Percentiles rank a stretch among this genome's conserved stretches.
Conservation (phyloP, 1,140 invertebrate species). For the Scaptodrosophila lebanonensis region DNA sequence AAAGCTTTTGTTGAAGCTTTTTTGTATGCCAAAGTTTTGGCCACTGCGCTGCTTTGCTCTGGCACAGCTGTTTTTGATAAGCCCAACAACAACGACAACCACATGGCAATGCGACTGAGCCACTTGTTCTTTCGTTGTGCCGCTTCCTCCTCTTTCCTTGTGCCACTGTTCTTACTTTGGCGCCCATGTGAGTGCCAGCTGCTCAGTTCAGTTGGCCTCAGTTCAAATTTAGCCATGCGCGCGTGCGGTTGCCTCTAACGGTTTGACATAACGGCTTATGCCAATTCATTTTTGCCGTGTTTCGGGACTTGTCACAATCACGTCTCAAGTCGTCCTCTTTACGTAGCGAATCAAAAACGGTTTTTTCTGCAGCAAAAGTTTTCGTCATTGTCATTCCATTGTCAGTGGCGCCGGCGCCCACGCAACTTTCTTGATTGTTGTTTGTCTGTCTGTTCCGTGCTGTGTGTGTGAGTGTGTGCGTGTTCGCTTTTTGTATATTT, state of each 20-base stretch:
- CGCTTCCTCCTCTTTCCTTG: slow-evolving; percentile 12
- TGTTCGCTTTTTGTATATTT: too few relatives aligned
- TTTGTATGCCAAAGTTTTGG: neutral
- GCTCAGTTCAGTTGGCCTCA: too few relatives aligned
- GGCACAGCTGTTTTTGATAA: slow-evolving; percentile 37
- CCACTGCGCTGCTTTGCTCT: neutral
- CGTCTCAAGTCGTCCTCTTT: neutral
- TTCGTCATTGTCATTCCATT: slow-evolving; percentile 16
- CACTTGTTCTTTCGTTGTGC: neutral
- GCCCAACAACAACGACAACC: slow-evolving; percentile 17
- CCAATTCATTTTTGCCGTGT: slow-evolving; percentile 5
- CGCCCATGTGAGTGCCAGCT: too few relatives aligned
- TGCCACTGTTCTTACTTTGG: slow-evolving; percentile 23
- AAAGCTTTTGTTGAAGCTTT: slow-evolving; percentile 21
- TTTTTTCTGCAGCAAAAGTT: slow-evolving; percentile 4
- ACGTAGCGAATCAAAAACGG: slow-evolving; percentile 12
- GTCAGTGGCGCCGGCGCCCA: neutral
- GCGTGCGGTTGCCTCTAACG: slow-evolving; percentile 49
- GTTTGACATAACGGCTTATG: slow-evolving; percentile 2
- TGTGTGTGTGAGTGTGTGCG: too few relatives aligned
- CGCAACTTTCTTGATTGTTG: slow-evolving; percentile 4
- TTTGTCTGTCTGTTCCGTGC: too few relatives aligned
- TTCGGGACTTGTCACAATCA: slow-evolving; percentile 1
- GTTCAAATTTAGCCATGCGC: slow-evolving; percentile 61
- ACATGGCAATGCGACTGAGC: neutral